These are phyloP conservation scores for Aurelia sp. DNA, from an alignment of 30 jellyfish, hydroid and myxozoan species.

Conservation along the genomic window DNA sequence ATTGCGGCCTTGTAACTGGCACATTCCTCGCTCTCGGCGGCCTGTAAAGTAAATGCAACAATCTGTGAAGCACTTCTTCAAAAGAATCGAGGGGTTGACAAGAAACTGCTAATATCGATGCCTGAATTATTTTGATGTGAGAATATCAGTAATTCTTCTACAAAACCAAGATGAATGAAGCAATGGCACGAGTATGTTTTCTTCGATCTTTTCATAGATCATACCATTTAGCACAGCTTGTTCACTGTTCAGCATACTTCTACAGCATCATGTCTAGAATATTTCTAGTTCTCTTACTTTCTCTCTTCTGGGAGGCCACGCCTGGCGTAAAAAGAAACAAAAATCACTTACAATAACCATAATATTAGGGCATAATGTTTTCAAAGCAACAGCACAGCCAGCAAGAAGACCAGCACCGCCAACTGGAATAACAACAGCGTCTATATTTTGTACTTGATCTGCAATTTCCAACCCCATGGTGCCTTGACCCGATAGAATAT, in stretches of 20 bases:
- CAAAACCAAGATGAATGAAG: no score
- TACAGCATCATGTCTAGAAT: no score
- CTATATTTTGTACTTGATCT: conserved; percentile 95
- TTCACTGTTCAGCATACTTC: no score
- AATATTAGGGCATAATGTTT: conserved; percentile 84
- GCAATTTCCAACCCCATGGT: conserved; percentile 94
- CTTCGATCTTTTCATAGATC: no score
- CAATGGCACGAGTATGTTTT: no score
- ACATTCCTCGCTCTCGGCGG: conserved; percentile 93
- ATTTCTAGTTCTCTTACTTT: no score
- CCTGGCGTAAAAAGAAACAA: not conserved
- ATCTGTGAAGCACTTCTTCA: no score
- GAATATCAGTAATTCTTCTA: no score
- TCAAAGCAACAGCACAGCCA: conserved; percentile 96
- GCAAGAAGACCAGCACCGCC: conserved; percentile 99
- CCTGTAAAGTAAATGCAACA: conserved; percentile 39
- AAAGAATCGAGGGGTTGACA: no score
- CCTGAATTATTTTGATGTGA: no score
- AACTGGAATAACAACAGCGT: conserved; percentile 97
- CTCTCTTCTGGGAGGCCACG: not conserved
- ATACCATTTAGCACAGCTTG: no score
- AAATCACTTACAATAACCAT: conserved; percentile 76
- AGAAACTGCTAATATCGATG: no score
- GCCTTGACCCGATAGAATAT: conserved; percentile 97
- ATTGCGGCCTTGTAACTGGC: conserved; percentile 98